Conservation (phyloP, 2,797 vertebrate genomes). For the Eremophila alpestris region DNA sequence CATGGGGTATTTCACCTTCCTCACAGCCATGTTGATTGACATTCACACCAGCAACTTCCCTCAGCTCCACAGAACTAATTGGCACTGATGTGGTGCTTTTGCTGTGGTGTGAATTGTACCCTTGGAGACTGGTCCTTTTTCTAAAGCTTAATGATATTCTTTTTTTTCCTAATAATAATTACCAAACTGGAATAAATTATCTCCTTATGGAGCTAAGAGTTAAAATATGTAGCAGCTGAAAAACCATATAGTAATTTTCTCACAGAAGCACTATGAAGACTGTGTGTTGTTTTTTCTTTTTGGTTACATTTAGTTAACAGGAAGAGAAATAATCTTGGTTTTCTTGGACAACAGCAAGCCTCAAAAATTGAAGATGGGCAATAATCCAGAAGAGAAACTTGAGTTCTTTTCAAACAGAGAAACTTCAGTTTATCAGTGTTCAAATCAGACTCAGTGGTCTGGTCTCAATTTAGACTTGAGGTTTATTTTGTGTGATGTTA, state of each 20-base stretch:
- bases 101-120: not conserved
- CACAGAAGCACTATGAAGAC: not conserved
- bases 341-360: conserved; percentile 1
- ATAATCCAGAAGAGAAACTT: conserved; percentile 34
- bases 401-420: conserved; percentile 11
- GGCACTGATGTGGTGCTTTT: not conserved
- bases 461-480: conserved; percentile 46
- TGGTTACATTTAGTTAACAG: conserved; percentile 4
- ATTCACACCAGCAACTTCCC: not conserved
- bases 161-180: not conserved
- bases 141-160: not conserved
- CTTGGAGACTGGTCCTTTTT: not conserved
- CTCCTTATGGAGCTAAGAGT: not conserved
- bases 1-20: not conserved
- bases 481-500: conserved; percentile 34
- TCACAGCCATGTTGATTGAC: not conserved
- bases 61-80: not conserved
- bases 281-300: not conserved
- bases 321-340: not conserved
- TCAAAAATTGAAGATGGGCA: conserved; percentile 41
- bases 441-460: conserved; percentile 33
- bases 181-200: not conserved
- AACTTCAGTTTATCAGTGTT: conserved; percentile 40
- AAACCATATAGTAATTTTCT: not conserved
- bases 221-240: not conserved